phyloP scores from a whole-genome alignment of 2,113 vertebrate genomes.

The Serilophus lunatus region DNA sequence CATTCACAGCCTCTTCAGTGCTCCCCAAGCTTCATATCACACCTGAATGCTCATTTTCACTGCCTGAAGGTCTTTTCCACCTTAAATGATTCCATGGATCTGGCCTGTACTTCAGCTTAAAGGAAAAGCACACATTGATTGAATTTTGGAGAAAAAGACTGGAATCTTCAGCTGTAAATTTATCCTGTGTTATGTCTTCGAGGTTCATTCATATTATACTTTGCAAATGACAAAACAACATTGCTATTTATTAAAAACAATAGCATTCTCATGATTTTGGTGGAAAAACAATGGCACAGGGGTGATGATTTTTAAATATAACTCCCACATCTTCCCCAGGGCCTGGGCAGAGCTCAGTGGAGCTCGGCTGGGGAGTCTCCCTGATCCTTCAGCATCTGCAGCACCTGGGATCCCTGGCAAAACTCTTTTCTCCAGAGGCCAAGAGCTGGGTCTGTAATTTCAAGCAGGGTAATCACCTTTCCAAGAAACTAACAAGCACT shows the following conservation, averaged over 20 bases:
- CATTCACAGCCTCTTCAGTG: not conserved
- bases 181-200: not conserved
- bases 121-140: not conserved
- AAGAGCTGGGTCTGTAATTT: not conserved
- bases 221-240: not conserved
- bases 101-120: not conserved
- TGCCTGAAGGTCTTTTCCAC: not conserved
- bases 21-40: not conserved
- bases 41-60: not conserved
- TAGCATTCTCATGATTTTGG: not conserved
- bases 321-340: not conserved
- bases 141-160: not conserved
- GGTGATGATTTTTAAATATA: not conserved
- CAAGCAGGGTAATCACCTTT: not conserved
- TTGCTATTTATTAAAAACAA: conserved; percentile 15
- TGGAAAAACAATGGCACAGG: not conserved
- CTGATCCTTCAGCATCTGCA: not conserved
- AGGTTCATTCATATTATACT: not conserved
- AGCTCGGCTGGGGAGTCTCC: not conserved
- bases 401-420: not conserved
- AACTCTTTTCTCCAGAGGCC: not conserved
- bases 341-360: not conserved
- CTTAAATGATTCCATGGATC: not conserved
- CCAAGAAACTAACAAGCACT: not conserved
- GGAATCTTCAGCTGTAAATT: not conserved